These are phyloP conservation scores for Ichneumon xanthorius DNA, from an alignment of 2,888 invertebrate species.

Conservation along the genomic window DNA sequence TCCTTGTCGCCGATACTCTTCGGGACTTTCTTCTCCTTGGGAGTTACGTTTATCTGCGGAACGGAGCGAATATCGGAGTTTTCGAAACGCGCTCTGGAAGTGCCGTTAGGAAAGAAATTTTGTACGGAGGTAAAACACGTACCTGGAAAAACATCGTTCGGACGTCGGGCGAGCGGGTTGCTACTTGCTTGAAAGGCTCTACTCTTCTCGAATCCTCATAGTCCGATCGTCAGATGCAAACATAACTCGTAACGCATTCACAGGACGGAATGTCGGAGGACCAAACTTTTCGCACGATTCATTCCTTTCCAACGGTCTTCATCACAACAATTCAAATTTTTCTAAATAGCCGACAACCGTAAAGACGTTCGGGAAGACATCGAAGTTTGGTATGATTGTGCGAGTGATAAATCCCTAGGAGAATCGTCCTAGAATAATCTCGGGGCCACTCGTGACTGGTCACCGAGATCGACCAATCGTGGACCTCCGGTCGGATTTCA, in stretches of 20 bases:
- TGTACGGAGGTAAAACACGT: constrained; percentile 40
- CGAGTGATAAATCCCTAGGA: constrained; percentile 45
- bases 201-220: constrained; percentile 8
- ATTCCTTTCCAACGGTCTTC: constrained; percentile 57
- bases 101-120: background rate
- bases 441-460: background rate
- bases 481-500: background rate
- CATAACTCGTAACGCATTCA: background rate
- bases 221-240: constrained; percentile 2
- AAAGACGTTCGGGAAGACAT: constrained; percentile 50
- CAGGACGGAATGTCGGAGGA: background rate
- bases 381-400: constrained; percentile 2
- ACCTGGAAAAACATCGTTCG: constrained; percentile 74
- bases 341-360: constrained; percentile 41
- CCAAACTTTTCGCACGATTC: constrained; percentile 8
- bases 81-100: background rate
- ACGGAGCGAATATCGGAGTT: background rate
- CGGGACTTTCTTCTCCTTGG: constrained; percentile 58
- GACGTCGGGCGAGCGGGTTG: constrained; percentile 12
- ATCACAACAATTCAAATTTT: constrained; percentile 60
- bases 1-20: constrained; percentile 4
- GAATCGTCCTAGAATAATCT: background rate
- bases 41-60: constrained; percentile 66
- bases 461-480: background rate
- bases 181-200: background rate